phyloP scores from a whole-genome alignment of 2,888 invertebrate species.

The Agrochola lychnidis region DNA sequence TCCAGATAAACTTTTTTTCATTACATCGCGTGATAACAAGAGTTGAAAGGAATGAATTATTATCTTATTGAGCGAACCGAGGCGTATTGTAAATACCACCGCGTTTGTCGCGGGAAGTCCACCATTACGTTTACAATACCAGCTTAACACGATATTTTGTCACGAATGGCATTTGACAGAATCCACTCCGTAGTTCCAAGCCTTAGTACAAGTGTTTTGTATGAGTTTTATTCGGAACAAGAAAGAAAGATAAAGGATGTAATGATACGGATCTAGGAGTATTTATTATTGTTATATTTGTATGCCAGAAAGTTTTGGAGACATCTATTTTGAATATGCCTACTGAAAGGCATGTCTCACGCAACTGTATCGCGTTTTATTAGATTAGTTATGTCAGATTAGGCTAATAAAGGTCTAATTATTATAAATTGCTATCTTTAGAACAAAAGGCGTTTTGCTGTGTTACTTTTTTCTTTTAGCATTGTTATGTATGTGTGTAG shows the following conservation, averaged over 20 bases:
- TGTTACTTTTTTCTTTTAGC: neutral
- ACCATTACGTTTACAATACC: slow-evolving; percentile 69
- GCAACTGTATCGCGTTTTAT: slow-evolving; percentile 7
- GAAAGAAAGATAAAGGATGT: slow-evolving; percentile 17
- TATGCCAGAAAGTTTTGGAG: neutral
- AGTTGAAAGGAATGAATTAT: slow-evolving; percentile 58
- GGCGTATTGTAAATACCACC: slow-evolving; percentile 66
- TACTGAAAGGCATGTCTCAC: neutral
- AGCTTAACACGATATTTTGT: slow-evolving; percentile 64
- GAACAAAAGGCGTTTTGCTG: neutral
- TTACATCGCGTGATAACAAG: slow-evolving; percentile 58
- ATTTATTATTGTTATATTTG: slow-evolving; percentile 2
- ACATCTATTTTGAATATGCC: slow-evolving; percentile 1
- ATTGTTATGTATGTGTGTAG: too few species aligned
- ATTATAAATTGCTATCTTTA: neutral
- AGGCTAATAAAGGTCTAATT: neutral
- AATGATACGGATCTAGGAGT: slow-evolving; percentile 6
- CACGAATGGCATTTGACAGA: slow-evolving; percentile 61
- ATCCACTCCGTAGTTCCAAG: slow-evolving; percentile 26
- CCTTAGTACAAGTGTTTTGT: slow-evolving; percentile 23
- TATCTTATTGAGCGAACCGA: slow-evolving; percentile 56
- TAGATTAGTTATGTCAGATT: slow-evolving; percentile 19
- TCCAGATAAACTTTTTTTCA: slow-evolving; percentile 28
- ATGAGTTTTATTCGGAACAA: slow-evolving; percentile 16
- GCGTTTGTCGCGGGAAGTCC: slow-evolving; percentile 74